phyloP scores from a whole-genome alignment of 2,888 invertebrate genomes.

The Drosophila helvetica region DNA sequence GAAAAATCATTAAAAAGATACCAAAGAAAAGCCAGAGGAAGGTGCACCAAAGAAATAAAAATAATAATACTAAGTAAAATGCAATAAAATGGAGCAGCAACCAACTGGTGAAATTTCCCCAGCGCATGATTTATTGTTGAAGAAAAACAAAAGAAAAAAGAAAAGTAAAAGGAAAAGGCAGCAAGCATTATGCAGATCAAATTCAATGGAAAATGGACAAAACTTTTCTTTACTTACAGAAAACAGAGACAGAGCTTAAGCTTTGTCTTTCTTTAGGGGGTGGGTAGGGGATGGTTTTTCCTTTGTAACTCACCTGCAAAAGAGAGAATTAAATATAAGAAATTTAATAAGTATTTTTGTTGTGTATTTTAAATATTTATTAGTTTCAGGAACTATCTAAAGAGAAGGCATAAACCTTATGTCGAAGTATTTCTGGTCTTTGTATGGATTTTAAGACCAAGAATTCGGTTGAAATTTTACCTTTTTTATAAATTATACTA shows the following conservation, averaged over 20 bases:
- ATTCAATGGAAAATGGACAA: slow-evolving; percentile 37
- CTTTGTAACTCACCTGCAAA: slow-evolving; percentile 41
- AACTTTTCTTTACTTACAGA: slow-evolving; percentile 58
- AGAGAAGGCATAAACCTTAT: neutral
- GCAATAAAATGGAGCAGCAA: slow-evolving; percentile 76
- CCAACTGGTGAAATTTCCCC: slow-evolving; percentile 76
- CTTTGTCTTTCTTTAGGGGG: slow-evolving; percentile 11
- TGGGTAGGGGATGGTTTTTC: slow-evolving; percentile 12
- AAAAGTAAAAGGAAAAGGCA: slow-evolving; percentile 41
- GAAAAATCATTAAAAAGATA: slow-evolving; percentile 2
- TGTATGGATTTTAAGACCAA: too few species aligned
- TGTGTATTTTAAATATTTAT: neutral
- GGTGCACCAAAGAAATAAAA: slow-evolving; percentile 31
- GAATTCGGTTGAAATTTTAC: neutral
- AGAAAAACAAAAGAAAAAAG: slow-evolving; percentile 27
- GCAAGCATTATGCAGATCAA: slow-evolving; percentile 68
- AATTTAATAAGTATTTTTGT: neutral
- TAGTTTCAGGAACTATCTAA: neutral
- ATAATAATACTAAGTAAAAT: slow-evolving; percentile 77
- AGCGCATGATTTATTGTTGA: slow-evolving; percentile 76
- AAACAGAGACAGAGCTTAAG: slow-evolving; percentile 13
- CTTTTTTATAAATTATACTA: neutral
- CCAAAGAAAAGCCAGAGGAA: slow-evolving; percentile 10
- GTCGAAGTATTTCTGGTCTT: neutral
- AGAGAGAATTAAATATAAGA: slow-evolving; percentile 5